These are phyloP conservation scores for Ophion ventricosus DNA, from an alignment of 2,888 invertebrate genomes.

Conservation along the genomic window DNA sequence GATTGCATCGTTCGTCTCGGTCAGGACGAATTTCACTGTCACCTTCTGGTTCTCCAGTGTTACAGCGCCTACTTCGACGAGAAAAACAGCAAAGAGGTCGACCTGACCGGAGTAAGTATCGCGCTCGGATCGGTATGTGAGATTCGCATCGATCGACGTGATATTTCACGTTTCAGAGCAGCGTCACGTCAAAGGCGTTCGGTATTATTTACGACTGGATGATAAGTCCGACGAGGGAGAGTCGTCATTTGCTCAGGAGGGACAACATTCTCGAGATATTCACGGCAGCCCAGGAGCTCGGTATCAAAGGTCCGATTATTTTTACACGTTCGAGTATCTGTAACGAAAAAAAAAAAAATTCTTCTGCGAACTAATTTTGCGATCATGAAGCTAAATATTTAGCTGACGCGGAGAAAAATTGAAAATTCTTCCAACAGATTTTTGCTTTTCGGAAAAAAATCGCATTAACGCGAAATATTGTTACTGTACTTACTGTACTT, in stretches of 20 bases:
- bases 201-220: conserved; percentile 92
- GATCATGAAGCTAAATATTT: too few species aligned
- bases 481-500: too few species aligned
- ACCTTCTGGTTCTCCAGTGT: conserved; percentile 88
- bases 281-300: conserved; percentile 88
- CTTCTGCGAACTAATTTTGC: too few species aligned
- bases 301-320: conserved; percentile 85
- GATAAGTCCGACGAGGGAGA: conserved; percentile 87
- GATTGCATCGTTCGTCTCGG: conserved; percentile 88
- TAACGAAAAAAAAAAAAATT: too few species aligned
- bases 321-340: background rate
- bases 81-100: conserved; percentile 79
- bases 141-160: conserved; percentile 20
- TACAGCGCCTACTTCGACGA: conserved; percentile 88
- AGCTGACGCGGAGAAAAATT: too few species aligned
- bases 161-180: conserved; percentile 74
- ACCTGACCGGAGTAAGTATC: conserved; percentile 77
- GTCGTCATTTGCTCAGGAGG: conserved; percentile 87
- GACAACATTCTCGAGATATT: conserved; percentile 90
- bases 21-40: conserved; percentile 88
- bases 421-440: background rate
- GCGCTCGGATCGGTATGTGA: background rate
- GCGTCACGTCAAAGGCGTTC: conserved; percentile 86
- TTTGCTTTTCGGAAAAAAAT: background rate
- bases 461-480: background rate